Conservation (phyloP, 2,888 invertebrate species). For the Nebria salina region DNA sequence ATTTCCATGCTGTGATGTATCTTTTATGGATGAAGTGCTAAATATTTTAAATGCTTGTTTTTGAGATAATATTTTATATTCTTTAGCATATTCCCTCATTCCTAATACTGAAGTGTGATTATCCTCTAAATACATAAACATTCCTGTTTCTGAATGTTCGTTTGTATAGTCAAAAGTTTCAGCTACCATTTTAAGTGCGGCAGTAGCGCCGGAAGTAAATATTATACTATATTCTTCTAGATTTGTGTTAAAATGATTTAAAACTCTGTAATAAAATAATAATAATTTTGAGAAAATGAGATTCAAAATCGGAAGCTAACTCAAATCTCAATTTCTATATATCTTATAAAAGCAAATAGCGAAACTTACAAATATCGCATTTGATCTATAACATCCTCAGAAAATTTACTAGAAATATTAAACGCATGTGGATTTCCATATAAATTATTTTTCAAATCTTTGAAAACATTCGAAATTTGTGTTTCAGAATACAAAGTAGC, state of each 20-base stretch:
- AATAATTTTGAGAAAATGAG: conserved; percentile 1
- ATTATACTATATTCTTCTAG: conserved; percentile 84
- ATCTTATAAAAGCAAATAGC: conserved; percentile 33
- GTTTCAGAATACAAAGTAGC: conserved; percentile 82
- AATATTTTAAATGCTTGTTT: conserved; percentile 65
- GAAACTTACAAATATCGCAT: conserved; percentile 74
- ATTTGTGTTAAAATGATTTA: conserved; percentile 86
- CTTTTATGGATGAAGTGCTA: conserved; percentile 37
- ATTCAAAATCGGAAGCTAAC: conserved; percentile 12
- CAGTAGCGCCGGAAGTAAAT: conserved; percentile 95
- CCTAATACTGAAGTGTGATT: conserved; percentile 97
- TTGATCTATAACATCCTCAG: conserved; percentile 87
- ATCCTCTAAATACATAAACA: conserved; percentile 84
- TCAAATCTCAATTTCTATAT: conserved; percentile 29
- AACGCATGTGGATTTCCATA: conserved; percentile 91
- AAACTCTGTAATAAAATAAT: conserved; percentile 67
- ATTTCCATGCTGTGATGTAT: conserved; percentile 54
- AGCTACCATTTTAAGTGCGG: conserved; percentile 82
- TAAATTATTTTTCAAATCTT: conserved; percentile 75
- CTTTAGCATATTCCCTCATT: conserved; percentile 79
- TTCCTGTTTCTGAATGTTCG: conserved; percentile 63
- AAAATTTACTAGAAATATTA: conserved; percentile 76
- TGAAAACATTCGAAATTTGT: conserved; percentile 73
- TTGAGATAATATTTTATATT: conserved; percentile 69
- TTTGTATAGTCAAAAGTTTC: conserved; percentile 74